A percentile compares a stretch with the other conserved stretches of the same genome.
Evolutionary conservation across 1,140 invertebrate genomes (phyloP).

Genomic region (Sycobia sp.): DNA sequence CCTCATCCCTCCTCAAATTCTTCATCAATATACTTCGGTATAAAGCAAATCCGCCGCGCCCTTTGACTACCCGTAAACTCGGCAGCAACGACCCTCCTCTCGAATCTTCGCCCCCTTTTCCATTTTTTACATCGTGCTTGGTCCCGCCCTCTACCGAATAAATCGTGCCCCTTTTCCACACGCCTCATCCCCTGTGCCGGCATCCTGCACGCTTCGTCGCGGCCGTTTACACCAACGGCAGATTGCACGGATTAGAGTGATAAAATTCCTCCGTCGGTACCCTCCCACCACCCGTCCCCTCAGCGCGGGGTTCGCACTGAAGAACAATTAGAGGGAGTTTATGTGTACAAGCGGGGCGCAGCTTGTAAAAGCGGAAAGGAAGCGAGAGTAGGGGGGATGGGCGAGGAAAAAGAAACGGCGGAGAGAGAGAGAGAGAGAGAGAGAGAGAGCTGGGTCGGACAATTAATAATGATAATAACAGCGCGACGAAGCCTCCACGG

Average conservation of each 20-base stretch:
- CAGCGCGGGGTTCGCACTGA: too few relatives aligned
- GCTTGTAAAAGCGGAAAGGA: background rate
- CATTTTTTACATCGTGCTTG: background rate
- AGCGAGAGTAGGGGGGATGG: too few relatives aligned
- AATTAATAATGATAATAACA: too few relatives aligned
- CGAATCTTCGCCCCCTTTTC: background rate
- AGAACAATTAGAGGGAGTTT: slow-evolving; percentile 27
- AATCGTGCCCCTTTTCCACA: slow-evolving; percentile 12
- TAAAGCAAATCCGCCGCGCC: too few relatives aligned
- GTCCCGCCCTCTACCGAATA: slow-evolving; percentile 6
- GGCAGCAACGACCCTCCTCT: background rate
- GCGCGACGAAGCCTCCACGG: too few relatives aligned
- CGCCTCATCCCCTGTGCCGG: background rate
- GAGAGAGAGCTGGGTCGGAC: too few relatives aligned
- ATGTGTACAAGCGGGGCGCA: slow-evolving; percentile 3
- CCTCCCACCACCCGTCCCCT: too few relatives aligned
- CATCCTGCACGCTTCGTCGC: background rate
- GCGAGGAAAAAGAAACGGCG: too few relatives aligned
- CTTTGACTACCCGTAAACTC: slow-evolving; percentile 7
- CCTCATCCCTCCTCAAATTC: too few relatives aligned
- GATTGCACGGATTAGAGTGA: slow-evolving; percentile 24
- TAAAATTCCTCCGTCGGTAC: slow-evolving; percentile 24
- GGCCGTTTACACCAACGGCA: slow-evolving; percentile 8
- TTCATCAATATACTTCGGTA: too few relatives aligned
- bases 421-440: too few relatives aligned